These are phyloP conservation scores for Oasisia sp. DNA, from an alignment of 2,888 invertebrate genomes.

Conservation along the genomic window DNA sequence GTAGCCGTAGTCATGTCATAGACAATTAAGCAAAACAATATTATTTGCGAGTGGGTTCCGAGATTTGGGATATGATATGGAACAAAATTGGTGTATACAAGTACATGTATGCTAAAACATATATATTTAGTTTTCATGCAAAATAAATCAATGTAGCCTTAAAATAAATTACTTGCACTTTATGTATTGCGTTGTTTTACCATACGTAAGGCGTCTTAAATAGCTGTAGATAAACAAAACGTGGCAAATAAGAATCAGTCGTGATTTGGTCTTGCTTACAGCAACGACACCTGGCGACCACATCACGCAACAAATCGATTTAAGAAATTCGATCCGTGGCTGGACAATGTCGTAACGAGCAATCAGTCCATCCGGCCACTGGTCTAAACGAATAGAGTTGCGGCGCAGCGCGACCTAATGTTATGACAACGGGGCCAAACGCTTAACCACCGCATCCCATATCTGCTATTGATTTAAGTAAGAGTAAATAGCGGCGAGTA, in stretches of 20 bases:
- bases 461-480: neutral
- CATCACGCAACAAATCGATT: neutral
- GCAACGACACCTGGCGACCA: neutral
- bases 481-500: neutral
- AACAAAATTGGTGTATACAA: neutral
- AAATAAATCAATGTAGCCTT: too few relatives aligned
- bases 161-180: too few relatives aligned
- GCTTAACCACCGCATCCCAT: neutral
- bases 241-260: neutral
- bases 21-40: neutral
- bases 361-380: neutral
- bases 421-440: neutral
- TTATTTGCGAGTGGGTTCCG: neutral
- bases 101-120: neutral
- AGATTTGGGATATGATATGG: neutral
- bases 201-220: too few relatives aligned
- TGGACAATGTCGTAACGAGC: neutral
- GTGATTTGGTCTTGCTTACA: neutral
- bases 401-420: neutral
- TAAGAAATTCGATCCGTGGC: neutral
- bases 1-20: too few relatives aligned
- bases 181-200: too few relatives aligned
- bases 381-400: neutral
- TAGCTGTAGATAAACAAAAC: too few relatives aligned
- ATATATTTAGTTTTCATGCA: neutral